These are phyloP conservation scores for Ctenodactylus gundi DNA, from an alignment of 2,113 vertebrate genomes.

Conservation along the genomic window DNA sequence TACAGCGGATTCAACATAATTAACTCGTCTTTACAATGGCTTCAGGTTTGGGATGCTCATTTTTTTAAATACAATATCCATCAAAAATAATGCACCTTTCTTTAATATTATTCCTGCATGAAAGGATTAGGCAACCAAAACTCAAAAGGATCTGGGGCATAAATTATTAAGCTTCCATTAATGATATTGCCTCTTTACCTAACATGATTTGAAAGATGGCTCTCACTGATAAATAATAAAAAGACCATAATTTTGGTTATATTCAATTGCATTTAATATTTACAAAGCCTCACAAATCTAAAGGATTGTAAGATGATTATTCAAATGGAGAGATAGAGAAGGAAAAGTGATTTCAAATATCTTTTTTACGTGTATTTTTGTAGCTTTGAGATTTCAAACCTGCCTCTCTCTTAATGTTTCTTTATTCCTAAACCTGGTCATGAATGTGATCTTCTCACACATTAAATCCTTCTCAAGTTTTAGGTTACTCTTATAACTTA, in stretches of 20 bases:
- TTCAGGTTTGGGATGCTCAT: slow-evolving; percentile 22
- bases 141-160: background rate
- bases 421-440: background rate
- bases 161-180: slow-evolving; percentile 12
- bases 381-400: background rate
- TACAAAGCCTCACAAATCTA: background rate
- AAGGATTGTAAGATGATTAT: background rate
- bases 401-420: background rate
- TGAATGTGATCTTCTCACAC: background rate
- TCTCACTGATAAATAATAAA: background rate
- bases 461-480: slow-evolving; percentile 35
- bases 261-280: background rate
- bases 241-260: background rate
- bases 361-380: background rate
- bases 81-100: background rate
- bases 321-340: background rate
- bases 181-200: background rate
- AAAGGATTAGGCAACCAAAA: slow-evolving; percentile 50
- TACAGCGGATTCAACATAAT: slow-evolving; percentile 61
- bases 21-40: slow-evolving; percentile 46
- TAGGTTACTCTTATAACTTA: background rate
- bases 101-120: background rate
- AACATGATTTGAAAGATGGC: background rate
- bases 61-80: slow-evolving; percentile 48
- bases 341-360: background rate